phyloP scores from a whole-genome alignment of 2,113 vertebrate genomes.

The Hyperopisus bebe region DNA sequence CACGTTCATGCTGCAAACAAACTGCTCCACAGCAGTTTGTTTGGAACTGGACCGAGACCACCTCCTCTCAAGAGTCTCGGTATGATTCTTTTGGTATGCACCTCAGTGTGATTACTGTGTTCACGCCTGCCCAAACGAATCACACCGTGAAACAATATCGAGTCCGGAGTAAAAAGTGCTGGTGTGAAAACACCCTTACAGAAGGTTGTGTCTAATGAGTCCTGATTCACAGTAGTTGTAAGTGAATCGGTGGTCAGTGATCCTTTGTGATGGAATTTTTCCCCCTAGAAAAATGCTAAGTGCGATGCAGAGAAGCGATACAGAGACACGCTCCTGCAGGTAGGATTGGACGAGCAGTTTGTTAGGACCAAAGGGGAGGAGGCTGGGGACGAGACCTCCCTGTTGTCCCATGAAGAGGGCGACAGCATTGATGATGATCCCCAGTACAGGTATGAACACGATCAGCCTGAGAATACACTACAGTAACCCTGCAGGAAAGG shows the following conservation, averaged over 20 bases:
- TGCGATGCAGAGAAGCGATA: slow-evolving; percentile 70
- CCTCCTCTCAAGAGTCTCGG: too few relatives aligned
- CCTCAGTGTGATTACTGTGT: too few relatives aligned
- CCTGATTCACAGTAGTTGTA: neutral
- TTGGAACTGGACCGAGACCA: too few relatives aligned
- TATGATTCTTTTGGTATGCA: too few relatives aligned
- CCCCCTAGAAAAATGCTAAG: slow-evolving; percentile 64
- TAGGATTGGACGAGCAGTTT: slow-evolving; percentile 76
- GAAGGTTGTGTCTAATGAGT: too few relatives aligned
- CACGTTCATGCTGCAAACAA: too few relatives aligned
- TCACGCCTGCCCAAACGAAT: too few relatives aligned
- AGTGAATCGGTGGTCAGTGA: neutral
- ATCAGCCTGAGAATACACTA: slow-evolving; percentile 22
- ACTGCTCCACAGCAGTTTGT: too few relatives aligned
- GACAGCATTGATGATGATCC: slow-evolving; percentile 20
- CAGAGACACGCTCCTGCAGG: slow-evolving; percentile 65
- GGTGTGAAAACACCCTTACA: too few relatives aligned
- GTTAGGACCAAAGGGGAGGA: slow-evolving; percentile 65
- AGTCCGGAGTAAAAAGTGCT: too few relatives aligned
- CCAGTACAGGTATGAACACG: slow-evolving; percentile 41
- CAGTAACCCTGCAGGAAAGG: neutral
- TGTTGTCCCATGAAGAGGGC: slow-evolving; percentile 36
- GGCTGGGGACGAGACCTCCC: slow-evolving; percentile 12
- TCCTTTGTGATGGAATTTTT: neutral
- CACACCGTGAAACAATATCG: too few relatives aligned